Evolutionary conservation across 1,140 invertebrate species (phyloP), one percentile per base, ranked within the genome.

Genomic region (Sarcophaga bullata): DNA sequence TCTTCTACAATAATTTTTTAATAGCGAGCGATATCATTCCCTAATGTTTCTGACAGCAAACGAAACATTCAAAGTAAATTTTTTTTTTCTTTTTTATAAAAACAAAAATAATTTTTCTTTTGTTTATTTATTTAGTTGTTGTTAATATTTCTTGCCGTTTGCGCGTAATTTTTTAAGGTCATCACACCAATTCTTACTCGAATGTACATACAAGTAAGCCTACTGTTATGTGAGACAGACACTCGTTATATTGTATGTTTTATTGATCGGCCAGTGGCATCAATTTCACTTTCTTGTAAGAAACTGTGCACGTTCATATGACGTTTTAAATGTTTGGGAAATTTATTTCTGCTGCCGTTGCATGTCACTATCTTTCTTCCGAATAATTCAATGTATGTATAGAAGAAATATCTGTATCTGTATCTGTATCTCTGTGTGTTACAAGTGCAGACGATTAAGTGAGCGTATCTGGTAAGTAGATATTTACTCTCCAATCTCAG

Each of bases 231-330:
- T 58, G 54, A n/a, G 54, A 37, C 1, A 58, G 11, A n/a, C 15
- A n/a, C 54, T n/a, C 15, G 54, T 58, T n/a, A 58, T 7, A 37
- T 37, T 37, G 25, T 37, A 37, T 37, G 25, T 37, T 37, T n/a
- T n/a, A n/a, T n/a, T 37, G 25, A 37, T 4, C 6, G n/a, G 54
- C 54, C 54, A n/a, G 54, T n/a, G 13, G 54, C 73, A 76, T 76
- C 73, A 76, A 47, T 76, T n/a, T 76, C 73, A 76, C 73, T 76
- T 76, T 76, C 73, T 76, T 76, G 73, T 49, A 76, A 49, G 73
- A 76, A 76, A 76, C n/a, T 76, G 73, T 76, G 73, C 73, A 76
- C 73, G 73, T 76, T 48, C 73, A 76, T 47, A 76, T 13, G 4
- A 37, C n/a, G 54, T n/a, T n/a, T n/a, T 58, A 58, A 58, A 58